Conservation (phyloP, 2,797 vertebrate species). For the Presbytis comata region DNA sequence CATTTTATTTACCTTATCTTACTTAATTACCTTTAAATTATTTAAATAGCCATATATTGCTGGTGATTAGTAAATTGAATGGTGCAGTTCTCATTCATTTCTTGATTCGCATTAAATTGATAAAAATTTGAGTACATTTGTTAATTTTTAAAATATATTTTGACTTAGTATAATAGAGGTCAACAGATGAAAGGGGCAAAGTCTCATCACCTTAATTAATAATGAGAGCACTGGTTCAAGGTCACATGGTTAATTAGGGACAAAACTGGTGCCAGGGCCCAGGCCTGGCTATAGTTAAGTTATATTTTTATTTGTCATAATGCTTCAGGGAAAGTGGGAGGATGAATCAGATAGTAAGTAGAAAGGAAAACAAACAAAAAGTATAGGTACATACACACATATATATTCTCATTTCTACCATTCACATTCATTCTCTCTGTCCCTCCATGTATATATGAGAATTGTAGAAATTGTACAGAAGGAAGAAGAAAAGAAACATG, state of each 20-base stretch:
- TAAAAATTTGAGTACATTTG: conserved; percentile 4
- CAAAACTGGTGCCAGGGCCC: not conserved
- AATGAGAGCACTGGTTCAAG: not conserved
- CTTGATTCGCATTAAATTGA: not conserved
- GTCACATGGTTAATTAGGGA: not conserved
- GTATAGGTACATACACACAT: not conserved
- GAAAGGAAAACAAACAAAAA: conserved; percentile 11
- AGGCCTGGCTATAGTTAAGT: not conserved
- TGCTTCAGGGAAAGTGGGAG: not conserved
- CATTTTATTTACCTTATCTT: not conserved
- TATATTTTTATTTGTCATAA: not conserved
- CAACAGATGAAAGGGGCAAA: not conserved
- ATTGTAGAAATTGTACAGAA: not conserved
- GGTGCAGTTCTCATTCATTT: not conserved
- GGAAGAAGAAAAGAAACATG: not conserved
- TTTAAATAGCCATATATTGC: not conserved
- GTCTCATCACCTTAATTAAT: conserved; percentile 1
- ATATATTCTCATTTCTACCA: not conserved
- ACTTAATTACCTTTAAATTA: not conserved
- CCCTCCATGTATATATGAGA: not conserved
- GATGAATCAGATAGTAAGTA: not conserved
- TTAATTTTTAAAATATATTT: conserved; percentile 17
- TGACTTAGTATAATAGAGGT: not conserved
- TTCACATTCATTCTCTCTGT: not conserved
- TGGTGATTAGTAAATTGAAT: not conserved